A percentile compares a stretch with the other conserved stretches of the same genome.
Evolutionary conservation across 1,140 invertebrate genomes (phyloP).

Genomic region (Subanguina moxae): DNA sequence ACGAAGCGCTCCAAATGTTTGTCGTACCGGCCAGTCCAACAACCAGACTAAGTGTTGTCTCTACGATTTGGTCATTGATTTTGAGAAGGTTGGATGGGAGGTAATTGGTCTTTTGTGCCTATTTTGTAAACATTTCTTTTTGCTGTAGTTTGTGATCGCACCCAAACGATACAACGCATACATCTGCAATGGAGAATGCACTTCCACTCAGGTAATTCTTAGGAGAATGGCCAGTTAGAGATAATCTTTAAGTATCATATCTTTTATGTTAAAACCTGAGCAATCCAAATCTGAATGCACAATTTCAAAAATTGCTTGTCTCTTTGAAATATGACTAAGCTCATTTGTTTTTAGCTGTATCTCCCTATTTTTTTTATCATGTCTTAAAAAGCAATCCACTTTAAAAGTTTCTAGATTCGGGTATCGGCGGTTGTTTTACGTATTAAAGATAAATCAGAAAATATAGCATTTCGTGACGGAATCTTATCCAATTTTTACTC

Average conservation of each 20-base stretch:
- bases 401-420: too few relatives aligned
- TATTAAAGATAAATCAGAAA: too few relatives aligned
- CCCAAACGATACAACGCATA: conserved; percentile 55
- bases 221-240: too few relatives aligned
- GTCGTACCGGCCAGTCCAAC: conserved; percentile 26
- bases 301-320: too few relatives aligned
- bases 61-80: conserved; percentile 52
- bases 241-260: conserved; percentile 6
- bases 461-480: too few relatives aligned
- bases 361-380: too few relatives aligned
- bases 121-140: too few relatives aligned
- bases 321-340: background rate
- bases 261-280: conserved; percentile 3
- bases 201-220: conserved; percentile 26
- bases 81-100: conserved; percentile 53
- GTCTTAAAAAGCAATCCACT: too few relatives aligned
- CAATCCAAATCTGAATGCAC: too few relatives aligned
- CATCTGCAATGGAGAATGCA: conserved; percentile 51
- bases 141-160: conserved; percentile 47
- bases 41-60: conserved; percentile 49
- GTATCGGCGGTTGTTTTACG: too few relatives aligned
- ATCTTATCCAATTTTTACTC: too few relatives aligned
- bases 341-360: conserved; percentile 6
- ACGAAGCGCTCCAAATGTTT: conserved; percentile 24
- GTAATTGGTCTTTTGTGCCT: too few relatives aligned